Base-by-base conservation (phyloP, 2,888 invertebrate species). In the Choreutis nemorana region DNA sequence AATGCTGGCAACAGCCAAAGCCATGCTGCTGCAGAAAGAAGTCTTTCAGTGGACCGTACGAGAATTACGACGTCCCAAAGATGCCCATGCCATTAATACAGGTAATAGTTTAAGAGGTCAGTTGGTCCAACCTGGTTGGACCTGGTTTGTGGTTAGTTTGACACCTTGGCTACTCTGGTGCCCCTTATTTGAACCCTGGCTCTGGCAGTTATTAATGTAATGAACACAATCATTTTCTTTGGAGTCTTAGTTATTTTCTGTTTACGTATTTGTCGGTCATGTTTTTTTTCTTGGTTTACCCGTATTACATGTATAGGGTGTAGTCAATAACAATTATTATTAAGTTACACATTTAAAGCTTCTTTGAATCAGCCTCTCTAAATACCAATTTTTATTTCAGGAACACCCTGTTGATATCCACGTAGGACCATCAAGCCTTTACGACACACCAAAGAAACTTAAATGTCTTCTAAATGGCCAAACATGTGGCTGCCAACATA, bases 41-140 rank as follows among this genome's bases (percentile, higher is more conserved):
- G 44, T 29, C 55, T 23, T 73, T 67, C 45, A 68, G 72, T 26
- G 84, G 84, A 23, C 84, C 87, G 2, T 89, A 87, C 50, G 88
- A 89, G 50, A 91, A 91, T 58, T 92, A 91, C 51, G 91, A 91
- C 58, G 81, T 91, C 45, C 91, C 91, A 43, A 87, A 86, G 70
- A 83, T 83, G 33, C 85, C 79, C n/a, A 73, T 73, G 81, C 63
- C 71, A 47, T 51, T 81, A 61, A 67, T 81, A 63, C 68, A 73
- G 62, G 73, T 77, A 41, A 44, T n/a, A n/a, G n/a, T n/a, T n/a
- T n/a, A n/a, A n/a, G 13, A 13, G 30, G 18, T 18, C 12, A 15
- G 3, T 2, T 6, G 21, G 4, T 24, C 13, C 10, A 9, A 21
- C 14, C 23, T 2, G 10, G 18, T 14, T n/a, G n/a, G n/a, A n/a